Percentiles rank a stretch among this genome's conserved stretches.
Conservation (phyloP, 2,888 invertebrate genomes). For the Drosophila limbata region DNA sequence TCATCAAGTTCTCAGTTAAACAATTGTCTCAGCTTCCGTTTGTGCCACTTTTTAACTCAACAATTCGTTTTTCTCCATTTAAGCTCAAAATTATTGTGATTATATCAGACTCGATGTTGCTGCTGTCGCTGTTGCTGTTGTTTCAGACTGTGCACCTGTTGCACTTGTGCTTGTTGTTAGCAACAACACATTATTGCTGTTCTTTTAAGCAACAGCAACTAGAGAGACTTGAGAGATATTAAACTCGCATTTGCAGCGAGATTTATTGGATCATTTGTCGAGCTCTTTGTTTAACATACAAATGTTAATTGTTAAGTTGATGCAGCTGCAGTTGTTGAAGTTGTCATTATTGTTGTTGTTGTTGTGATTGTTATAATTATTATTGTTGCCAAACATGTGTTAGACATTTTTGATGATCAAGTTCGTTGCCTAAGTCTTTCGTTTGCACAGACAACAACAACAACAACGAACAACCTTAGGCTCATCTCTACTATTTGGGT, state of each 20-base stretch:
- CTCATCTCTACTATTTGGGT: constrained; percentile 39
- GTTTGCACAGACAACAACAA: constrained; percentile 39
- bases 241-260: constrained; percentile 30
- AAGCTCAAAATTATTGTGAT: constrained; percentile 75
- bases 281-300: constrained; percentile 47
- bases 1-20: not conserved
- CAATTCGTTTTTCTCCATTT: constrained; percentile 58
- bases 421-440: constrained; percentile 76
- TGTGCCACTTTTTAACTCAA: constrained; percentile 59
- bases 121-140: constrained; percentile 23
- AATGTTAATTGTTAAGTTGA: constrained; percentile 54
- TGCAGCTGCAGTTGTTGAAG: constrained; percentile 49
- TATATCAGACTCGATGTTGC: constrained; percentile 50
- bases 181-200: not conserved
- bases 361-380: constrained; percentile 17
- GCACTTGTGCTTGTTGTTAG: constrained; percentile 39
- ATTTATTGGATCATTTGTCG: constrained; percentile 38
- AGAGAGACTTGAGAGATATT: constrained; percentile 12
- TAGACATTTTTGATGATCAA: constrained; percentile 45
- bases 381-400: constrained; percentile 18
- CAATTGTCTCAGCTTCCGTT: constrained; percentile 60
- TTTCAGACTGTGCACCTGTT: constrained; percentile 59
- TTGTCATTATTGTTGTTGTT: constrained; percentile 5
- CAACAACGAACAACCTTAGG: constrained; percentile 23
- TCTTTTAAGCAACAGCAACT: constrained; percentile 1